A percentile compares a stretch with the other conserved stretches of the same genome.
These are phyloP conservation scores for Eupristina koningsbergeri DNA, from an alignment of 1,140 invertebrate species.

Conservation along the genomic window DNA sequence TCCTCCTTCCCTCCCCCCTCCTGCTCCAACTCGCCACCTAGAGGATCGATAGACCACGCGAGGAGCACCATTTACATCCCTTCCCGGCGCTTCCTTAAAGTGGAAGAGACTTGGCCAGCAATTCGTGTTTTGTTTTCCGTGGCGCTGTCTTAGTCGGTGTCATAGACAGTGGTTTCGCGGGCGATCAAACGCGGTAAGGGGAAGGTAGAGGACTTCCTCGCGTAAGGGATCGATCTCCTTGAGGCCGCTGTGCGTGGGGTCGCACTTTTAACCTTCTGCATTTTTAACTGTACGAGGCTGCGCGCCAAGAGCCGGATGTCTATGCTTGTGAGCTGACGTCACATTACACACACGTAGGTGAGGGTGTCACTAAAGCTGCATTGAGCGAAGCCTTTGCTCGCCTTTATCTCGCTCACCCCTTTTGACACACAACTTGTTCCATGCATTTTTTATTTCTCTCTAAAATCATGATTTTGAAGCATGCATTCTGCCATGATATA, in stretches of 20 bases:
- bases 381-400: background rate
- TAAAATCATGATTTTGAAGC: background rate
- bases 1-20: background rate
- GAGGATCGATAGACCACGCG: conserved; percentile 10
- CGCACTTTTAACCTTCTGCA: background rate
- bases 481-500: background rate
- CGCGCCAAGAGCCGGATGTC: background rate
- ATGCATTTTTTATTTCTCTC: too few species aligned
- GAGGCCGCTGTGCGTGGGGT: background rate
- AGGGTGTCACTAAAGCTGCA: background rate
- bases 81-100: background rate
- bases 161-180: background rate
- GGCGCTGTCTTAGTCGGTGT: background rate
- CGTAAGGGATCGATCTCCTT: background rate
- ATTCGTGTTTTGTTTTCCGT: background rate
- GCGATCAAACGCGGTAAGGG: background rate
- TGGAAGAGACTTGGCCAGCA: background rate
- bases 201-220: too few species aligned
- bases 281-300: background rate
- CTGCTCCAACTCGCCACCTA: background rate
- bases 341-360: background rate
- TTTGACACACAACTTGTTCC: background rate
- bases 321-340: too few species aligned
- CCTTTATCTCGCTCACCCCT: background rate
- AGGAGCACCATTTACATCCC: background rate